These are phyloP conservation scores for Drosophila ustulata DNA, from an alignment of 2,888 invertebrate species.

Conservation along the genomic window DNA sequence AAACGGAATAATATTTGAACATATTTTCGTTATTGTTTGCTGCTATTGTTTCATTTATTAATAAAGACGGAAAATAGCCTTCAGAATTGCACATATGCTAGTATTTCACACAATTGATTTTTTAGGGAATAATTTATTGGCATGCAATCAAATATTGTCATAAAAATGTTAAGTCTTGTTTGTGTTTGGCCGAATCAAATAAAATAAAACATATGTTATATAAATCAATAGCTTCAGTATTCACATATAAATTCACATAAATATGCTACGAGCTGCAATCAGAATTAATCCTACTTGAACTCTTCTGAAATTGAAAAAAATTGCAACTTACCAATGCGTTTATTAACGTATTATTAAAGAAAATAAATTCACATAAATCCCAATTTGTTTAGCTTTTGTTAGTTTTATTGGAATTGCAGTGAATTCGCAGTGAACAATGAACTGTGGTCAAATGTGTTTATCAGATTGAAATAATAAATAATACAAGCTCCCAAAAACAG, in stretches of 20 bases:
- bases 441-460: too few relatives aligned
- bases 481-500: too few relatives aligned
- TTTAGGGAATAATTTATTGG: slow-evolving; percentile 1
- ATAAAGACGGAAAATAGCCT: neutral
- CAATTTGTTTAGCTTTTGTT: too few relatives aligned
- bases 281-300: too few relatives aligned
- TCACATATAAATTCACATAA: neutral
- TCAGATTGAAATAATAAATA: too few relatives aligned
- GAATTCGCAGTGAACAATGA: too few relatives aligned
- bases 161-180: neutral
- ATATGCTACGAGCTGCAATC: too few relatives aligned
- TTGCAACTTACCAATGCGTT: too few relatives aligned
- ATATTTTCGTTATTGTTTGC: neutral
- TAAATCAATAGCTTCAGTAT: neutral
- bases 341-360: too few relatives aligned
- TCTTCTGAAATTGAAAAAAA: too few relatives aligned
- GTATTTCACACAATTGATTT: slow-evolving; percentile 12
- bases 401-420: too few relatives aligned
- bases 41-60: neutral
- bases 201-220: neutral
- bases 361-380: too few relatives aligned
- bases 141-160: neutral
- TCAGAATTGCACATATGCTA: neutral
- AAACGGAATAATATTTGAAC: neutral
- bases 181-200: neutral